Evolutionary conservation across 2,888 invertebrate species (phyloP), one percentile per base, ranked within the genome.

Genomic region (Lydus trimaculatus): DNA sequence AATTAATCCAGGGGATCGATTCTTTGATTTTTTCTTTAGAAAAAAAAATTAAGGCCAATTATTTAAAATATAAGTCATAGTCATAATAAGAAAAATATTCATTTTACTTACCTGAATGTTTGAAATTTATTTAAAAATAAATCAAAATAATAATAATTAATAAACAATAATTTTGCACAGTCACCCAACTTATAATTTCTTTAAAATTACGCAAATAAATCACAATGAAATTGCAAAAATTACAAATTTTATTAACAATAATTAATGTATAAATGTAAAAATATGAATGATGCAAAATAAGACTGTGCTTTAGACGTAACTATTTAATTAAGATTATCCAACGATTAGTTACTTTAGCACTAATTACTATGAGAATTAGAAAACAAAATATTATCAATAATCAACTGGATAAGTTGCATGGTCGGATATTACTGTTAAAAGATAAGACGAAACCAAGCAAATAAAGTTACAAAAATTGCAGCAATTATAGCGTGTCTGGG

Each of bases 11-110:
- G 43, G 43, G 43, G 43, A 43, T 43, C 43, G 1, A 6, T 43
- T 43, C 17, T 6, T 1, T 43, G 11, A 33, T 11, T 33, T 33
- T 33, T 33, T 3, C 1, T 43, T 6, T 43, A 17, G 3, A 43
- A n/a, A 43, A 9, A 36, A 36, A 43, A n/a, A 43, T 43, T 43
- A 43, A 43, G 43, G 43, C 43, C 43, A 43, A 43, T 43, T 43
- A 17, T 43, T 36, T 13, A 4, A 11, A 17, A n/a, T n/a, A 43
- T 17, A 43, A 43, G 8, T 17, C 5, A 43, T 17, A 33, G 2
- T 9, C 11, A 8, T 43, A 43, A n/a, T 43, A 43, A 43, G 6
- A 7, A 43, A n/a, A 43, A 43, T 7, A 2, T n/a, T n/a, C n/a
- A 17, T 43, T 17, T 43, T 11, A 48, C 48, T 48, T 48, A 48